Evolutionary conservation across 2,797 vertebrate species (phyloP), one percentile per base, ranked within the genome.

Genomic region (Dendrocincla fuliginosa): DNA sequence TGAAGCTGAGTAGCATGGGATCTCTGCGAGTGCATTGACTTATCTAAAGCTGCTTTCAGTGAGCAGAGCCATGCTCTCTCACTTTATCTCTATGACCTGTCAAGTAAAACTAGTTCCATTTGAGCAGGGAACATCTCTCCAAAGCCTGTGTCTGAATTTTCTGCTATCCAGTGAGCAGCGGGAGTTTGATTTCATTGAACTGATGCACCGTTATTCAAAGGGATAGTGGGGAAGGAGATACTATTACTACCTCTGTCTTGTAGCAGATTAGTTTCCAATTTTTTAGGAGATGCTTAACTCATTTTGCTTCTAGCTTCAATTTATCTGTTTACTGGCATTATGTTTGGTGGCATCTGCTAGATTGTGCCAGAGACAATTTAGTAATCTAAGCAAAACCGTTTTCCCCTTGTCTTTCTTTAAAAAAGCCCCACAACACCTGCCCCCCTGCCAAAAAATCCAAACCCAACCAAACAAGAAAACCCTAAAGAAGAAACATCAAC

Each of bases 1-100:
- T 27, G 32, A 11, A 67, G 13, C n/a, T 65, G 53, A 91, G 41
- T 13, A 68, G 20, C 30, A 14, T 19, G 11, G 41, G 37, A 44
- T 80, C 23, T 68, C 41, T 56, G 12, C 18, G 44, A 71, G 41
- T 5, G 17, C 44, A 25, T 5, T 0, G 2, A 63, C 42, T 87
- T 82, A 64, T 13, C 63, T 83, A 84, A 80, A 89, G 39, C 64
- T 87, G 39, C 60, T 76, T 79, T 78, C 67, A 60, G 50, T 9
- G 59, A 41, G n/a, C 39, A n/a, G 0, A 27, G 30, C 33, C 33
- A 12, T 30, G 44, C 37, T 75, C 33, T 15, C 35, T 35, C 35
- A 12, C 13, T 44, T 3, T 52, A 24, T 55, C 35, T 91, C 42
- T 80, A 50, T 73, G 82, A 80, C n/a, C 46, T 65, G 32, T 17